phyloP scores from a whole-genome alignment of 1,140 invertebrate species.

The Nymphalis io region DNA sequence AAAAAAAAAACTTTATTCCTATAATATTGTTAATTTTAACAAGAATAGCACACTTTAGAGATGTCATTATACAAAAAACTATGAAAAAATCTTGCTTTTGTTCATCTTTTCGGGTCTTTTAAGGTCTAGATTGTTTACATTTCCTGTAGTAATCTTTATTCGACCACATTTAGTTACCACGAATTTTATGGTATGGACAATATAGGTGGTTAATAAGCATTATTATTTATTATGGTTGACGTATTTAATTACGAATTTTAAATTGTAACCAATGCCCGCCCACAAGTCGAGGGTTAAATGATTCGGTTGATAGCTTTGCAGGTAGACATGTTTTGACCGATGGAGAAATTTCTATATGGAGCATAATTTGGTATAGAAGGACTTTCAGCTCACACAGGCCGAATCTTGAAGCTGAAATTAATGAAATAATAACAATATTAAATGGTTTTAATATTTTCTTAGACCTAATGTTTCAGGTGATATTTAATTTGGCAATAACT shows the following conservation, averaged over 20 bases:
- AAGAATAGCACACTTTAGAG: no score
- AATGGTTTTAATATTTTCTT: not conserved
- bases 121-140: no score
- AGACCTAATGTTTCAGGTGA: not conserved
- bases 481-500: not conserved
- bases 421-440: not conserved
- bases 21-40: no score
- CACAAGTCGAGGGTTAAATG: slow-evolving; percentile 57
- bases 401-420: slow-evolving; percentile 41
- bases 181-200: no score
- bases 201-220: not conserved
- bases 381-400: slow-evolving; percentile 62
- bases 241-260: slow-evolving; percentile 32
- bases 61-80: no score
- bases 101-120: no score
- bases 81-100: no score
- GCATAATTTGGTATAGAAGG: slow-evolving; percentile 61
- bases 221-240: not conserved
- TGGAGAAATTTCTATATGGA: slow-evolving; percentile 61
- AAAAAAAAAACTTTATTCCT: no score
- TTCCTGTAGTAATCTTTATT: not conserved
- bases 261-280: slow-evolving; percentile 65
- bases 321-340: slow-evolving; percentile 62
- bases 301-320: slow-evolving; percentile 48
- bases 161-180: not conserved